A percentile compares a stretch with the other conserved stretches of the same genome.
Conservation (phyloP, 2,888 invertebrate genomes). For the Drosophila incognita region DNA sequence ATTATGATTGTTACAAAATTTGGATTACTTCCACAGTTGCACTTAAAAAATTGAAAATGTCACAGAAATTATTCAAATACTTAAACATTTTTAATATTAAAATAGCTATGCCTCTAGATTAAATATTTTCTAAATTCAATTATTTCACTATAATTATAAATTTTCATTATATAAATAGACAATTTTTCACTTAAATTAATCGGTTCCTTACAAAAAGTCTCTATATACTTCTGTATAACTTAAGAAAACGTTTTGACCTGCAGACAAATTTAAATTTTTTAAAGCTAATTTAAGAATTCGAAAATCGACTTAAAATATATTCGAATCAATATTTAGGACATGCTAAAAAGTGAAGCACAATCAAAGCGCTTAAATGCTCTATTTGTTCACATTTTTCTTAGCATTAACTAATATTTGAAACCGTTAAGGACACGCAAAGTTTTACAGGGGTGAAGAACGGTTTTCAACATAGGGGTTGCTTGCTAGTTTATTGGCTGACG, state of each 20-base stretch:
- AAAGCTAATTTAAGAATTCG: background rate
- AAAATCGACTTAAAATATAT: background rate
- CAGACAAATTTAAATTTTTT: background rate
- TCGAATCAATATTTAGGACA: background rate
- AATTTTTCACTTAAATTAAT: background rate
- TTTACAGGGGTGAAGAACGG: background rate
- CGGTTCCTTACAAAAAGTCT: background rate
- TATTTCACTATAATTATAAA: background rate
- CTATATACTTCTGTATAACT: background rate
- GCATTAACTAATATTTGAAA: background rate
- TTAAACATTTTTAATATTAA: background rate
- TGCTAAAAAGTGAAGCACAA: background rate
- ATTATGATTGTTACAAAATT: background rate
- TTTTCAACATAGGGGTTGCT: constrained; percentile 6
- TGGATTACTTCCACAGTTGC: background rate
- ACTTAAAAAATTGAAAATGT: background rate
- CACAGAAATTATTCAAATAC: too few relatives aligned
- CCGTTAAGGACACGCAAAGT: background rate
- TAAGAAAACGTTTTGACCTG: background rate
- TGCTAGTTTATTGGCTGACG: constrained; percentile 14
- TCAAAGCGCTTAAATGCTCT: too few relatives aligned
- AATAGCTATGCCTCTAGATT: background rate
- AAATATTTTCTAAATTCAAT: background rate
- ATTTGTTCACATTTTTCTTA: background rate
- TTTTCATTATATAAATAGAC: background rate